Base-by-base conservation (phyloP, 2,888 invertebrate species). In the Agelastica alni region DNA sequence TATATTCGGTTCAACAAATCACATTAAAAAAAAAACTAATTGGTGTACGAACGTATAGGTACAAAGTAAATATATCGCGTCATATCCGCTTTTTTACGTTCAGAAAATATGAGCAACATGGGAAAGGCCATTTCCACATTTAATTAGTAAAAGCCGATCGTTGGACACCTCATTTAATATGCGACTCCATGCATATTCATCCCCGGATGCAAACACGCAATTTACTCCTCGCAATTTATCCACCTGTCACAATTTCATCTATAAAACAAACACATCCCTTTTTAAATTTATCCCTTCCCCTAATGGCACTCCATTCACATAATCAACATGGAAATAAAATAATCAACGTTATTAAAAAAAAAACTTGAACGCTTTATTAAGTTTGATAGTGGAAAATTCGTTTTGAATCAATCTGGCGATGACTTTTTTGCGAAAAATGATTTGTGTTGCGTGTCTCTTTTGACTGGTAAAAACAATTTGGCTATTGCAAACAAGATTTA, bases 241-340 rank as follows among this genome's bases (percentile, higher is more conserved):
- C 36, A 51, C 49, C 49, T 49, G 49, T 49, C 49, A 41, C 32
- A 22, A 31, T 42, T 42, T 32, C 49, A 42, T 49, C 49, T 39
- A 49, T 49, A 49, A 49, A 49, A 49, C 49, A 49, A 49, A 49
- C 41, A 42, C 20, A 26, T 26, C 26, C 26, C 9, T 26, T 26
- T 26, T 26, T 7, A 6, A 26, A 26, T 9, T 9, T 7, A 2
- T 7, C 26, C 2, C 26, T 3, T 0, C 26, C 2, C 26, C 26
- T 2, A 6, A 2, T 9, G 7, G 3, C 4, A 7, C 26, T 26
- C 26, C 26, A 26, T 26, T 26, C 6, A 26, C 6, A 26, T 26
- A 26, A 26, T 26, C 26, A 9, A 26, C 26, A 9, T 9, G 3
- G 9, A 26, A 26, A 7, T 26, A 26, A 26, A 26, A n/a, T n/a